Conservation (phyloP, 2,797 vertebrate genomes). For the Scleropages formosus region DNA sequence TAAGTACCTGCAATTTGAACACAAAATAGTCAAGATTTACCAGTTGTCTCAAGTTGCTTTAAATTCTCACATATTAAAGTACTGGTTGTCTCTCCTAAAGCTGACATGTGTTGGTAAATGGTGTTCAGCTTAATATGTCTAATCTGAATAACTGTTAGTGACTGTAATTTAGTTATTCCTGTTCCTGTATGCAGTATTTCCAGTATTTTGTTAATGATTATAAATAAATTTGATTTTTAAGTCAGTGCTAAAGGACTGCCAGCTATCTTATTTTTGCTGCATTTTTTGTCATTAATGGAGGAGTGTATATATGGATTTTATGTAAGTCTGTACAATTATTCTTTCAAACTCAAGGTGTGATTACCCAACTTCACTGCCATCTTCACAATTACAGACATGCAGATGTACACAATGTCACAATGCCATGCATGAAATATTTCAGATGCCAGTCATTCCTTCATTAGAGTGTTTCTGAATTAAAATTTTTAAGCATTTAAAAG, state of each 20-base stretch:
- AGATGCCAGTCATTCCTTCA: conserved; percentile 58
- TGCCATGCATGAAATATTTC: conserved; percentile 42
- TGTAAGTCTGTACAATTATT: background rate
- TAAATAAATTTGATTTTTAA: background rate
- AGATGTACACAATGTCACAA: conserved; percentile 37
- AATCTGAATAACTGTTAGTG: too few relatives aligned
- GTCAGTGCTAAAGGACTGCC: background rate
- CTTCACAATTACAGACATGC: conserved; percentile 46
- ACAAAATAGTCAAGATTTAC: too few relatives aligned
- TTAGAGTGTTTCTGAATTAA: conserved; percentile 38
- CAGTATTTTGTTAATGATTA: too few relatives aligned
- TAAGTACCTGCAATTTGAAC: too few relatives aligned
- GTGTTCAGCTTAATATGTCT: too few relatives aligned
- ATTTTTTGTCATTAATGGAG: background rate
- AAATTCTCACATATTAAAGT: too few relatives aligned
- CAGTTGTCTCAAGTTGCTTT: too few relatives aligned
- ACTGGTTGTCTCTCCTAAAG: too few relatives aligned
- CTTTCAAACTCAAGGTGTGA: background rate
- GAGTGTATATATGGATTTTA: too few relatives aligned
- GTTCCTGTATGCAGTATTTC: too few relatives aligned
- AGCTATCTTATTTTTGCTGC: background rate
- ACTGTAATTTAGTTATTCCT: too few relatives aligned
- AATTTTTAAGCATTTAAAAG: conserved; percentile 43
- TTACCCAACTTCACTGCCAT: conserved; percentile 32
- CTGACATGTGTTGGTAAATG: too few relatives aligned